These are phyloP conservation scores for Euclidia mi DNA, from an alignment of 2,888 invertebrate genomes.

Conservation along the genomic window DNA sequence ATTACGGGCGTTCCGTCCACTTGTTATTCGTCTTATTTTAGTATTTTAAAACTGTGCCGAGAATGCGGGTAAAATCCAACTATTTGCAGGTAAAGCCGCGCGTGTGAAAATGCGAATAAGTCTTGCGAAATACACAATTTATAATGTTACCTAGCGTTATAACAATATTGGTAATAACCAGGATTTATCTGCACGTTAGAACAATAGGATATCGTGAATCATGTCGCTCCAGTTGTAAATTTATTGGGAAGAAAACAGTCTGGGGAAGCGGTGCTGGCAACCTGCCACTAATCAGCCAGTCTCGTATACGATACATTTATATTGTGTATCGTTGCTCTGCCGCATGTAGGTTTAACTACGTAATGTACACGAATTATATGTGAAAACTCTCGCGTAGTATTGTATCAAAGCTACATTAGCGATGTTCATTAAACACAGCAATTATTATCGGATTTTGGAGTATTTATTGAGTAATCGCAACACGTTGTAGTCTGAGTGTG, in stretches of 20 bases:
- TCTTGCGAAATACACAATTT: too few relatives aligned
- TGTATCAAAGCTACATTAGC: conserved; percentile 56
- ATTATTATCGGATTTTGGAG: conserved; percentile 66
- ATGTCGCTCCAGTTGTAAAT: conserved; percentile 10
- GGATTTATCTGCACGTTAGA: conserved; percentile 7
- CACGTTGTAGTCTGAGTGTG: conserved; percentile 30
- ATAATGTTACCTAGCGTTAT: background rate
- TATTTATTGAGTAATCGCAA: conserved; percentile 62
- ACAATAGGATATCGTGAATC: conserved; percentile 14
- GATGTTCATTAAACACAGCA: conserved; percentile 64
- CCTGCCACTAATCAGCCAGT: conserved; percentile 12
- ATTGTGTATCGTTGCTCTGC: background rate
- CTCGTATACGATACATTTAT: background rate
- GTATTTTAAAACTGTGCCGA: conserved; percentile 43
- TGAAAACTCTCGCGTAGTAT: conserved; percentile 3
- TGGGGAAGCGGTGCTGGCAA: conserved; percentile 9
- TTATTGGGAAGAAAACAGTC: conserved; percentile 8
- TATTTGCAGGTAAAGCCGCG: too few relatives aligned
- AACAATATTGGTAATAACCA: conserved; percentile 1
- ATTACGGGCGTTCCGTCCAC: conserved; percentile 52
- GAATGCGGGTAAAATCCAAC: conserved; percentile 17
- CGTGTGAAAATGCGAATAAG: too few relatives aligned
- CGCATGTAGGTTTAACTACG: background rate
- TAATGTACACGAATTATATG: background rate
- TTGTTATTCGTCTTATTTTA: conserved; percentile 54